Evolutionary conservation across 2,797 vertebrate genomes (phyloP).

Genomic region (Aphelocoma californica): DNA sequence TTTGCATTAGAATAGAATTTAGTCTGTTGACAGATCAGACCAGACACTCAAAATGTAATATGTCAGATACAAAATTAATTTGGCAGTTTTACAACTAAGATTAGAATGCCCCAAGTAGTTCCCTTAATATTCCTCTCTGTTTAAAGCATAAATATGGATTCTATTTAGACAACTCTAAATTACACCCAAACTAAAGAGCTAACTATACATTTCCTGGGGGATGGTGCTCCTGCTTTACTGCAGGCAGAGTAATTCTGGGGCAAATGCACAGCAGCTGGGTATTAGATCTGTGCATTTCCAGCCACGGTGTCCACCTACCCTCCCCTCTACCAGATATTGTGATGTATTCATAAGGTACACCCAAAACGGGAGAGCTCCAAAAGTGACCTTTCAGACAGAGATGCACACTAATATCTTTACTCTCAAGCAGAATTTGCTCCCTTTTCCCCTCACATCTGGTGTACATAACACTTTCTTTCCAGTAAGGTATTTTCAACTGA

Average conservation of each 20-base stretch:
- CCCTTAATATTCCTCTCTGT: background rate
- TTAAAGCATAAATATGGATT: background rate
- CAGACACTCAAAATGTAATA: conserved; percentile 3
- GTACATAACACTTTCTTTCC: background rate
- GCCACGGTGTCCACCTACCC: rapidly evolving
- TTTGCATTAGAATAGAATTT: conserved; percentile 3
- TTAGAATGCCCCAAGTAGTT: background rate
- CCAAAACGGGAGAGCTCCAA: background rate
- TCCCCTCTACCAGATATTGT: background rate
- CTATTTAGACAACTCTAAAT: background rate
- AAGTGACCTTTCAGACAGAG: background rate
- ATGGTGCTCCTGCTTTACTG: background rate
- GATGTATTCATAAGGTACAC: no score
- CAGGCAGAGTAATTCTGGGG: background rate
- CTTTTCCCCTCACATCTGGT: background rate
- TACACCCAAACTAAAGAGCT: background rate
- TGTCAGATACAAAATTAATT: conserved; percentile 17
- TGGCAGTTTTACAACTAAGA: background rate
- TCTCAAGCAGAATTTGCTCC: background rate
- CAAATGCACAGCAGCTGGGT: rapidly evolving
- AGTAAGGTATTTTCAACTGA: background rate
- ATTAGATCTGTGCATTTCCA: background rate
- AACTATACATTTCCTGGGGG: background rate
- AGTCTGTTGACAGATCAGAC: conserved; percentile 24
- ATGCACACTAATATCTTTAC: background rate